Evolutionary conservation across 53 echinoderm and acorn worm species (phyloP), one percentile per base, ranked within the genome.

Genomic region (Apostichopus leukothele): DNA sequence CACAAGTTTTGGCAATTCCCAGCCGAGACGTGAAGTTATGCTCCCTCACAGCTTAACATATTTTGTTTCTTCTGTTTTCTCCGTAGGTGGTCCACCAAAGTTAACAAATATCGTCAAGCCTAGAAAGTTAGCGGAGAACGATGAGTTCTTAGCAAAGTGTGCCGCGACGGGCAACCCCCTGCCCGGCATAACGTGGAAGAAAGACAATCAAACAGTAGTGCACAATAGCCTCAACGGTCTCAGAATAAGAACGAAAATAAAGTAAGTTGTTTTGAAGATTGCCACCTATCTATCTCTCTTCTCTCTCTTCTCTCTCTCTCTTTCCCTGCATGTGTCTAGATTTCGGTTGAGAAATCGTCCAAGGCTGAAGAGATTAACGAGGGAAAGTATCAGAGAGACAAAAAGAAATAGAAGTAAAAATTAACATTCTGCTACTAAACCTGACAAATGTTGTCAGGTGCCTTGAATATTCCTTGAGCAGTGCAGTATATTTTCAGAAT

Each of bases 101-200:
- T 54, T 92, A 77, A 39, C 86, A 18, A 92, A 71, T 51, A 18
- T 18, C 14, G 50, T 92, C 61, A 92, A 78, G 73, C 67, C 78
- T 4, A 89, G 74, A 78, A 76, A 67, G 8, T 26, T 86, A 88
- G 14, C 6, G 9, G 86, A 89, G 89, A 86, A 85, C 18, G 78
- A 85, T 3, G 85, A 86, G 86, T 79, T 86, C 67, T n/a, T 89
- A 25, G 73, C 67, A 23, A 92, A 84, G 4, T 92, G 92, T 73
- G 77, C 79, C 16, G 86, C 78, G 54, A 89, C 89, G 60, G 92
- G 92, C 23, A 89, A 59, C 25, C 92, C 92, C 9, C 21, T 77
- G 55, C 92, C 92, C 50, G 77, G 84, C 9, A 86, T 89, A 22
- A 88, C 86, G 16, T 92, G 92, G 92, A 67, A 27, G 86, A 86